A percentile compares a stretch with the other conserved stretches of the same genome.
Evolutionary conservation across 2,888 invertebrate species (phyloP).

Genomic region (Disparrhopalites patrizii): DNA sequence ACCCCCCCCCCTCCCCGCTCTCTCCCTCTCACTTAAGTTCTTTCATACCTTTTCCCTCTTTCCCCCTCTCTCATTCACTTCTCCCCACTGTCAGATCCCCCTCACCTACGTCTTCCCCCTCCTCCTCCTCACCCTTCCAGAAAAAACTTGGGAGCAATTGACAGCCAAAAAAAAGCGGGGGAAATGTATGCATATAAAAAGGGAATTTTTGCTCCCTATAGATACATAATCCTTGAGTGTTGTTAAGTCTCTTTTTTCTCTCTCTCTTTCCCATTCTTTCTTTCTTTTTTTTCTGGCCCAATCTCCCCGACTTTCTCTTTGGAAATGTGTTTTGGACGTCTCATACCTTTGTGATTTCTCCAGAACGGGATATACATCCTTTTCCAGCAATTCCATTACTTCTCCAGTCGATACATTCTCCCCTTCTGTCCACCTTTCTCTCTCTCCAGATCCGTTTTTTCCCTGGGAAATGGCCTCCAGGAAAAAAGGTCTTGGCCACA

Average conservation of each 20-base stretch:
- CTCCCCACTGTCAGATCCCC: neutral
- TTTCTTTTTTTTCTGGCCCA: neutral
- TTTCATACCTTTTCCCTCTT: constrained; percentile 11
- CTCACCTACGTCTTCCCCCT: neutral
- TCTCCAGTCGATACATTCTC: too few species aligned
- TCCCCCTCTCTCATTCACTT: neutral
- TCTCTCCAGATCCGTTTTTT: too few species aligned
- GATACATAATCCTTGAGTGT: neutral
- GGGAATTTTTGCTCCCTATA: neutral
- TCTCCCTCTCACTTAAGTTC: too few species aligned
- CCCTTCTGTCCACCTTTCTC: too few species aligned
- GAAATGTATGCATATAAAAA: neutral
- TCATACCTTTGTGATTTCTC: too few species aligned
- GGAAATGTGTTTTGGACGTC: too few species aligned
- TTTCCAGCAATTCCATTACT: neutral
- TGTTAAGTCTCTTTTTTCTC: neutral
- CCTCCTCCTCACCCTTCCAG: neutral
- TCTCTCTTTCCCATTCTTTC: neutral
- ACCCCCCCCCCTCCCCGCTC: too few species aligned
- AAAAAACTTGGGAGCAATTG: constrained; percentile 3
- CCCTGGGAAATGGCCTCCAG: too few species aligned
- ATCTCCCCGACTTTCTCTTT: neutral
- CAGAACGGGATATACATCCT: too few species aligned
- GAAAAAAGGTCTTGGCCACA: too few species aligned
- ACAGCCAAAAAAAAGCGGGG: neutral